phyloP scores from a whole-genome alignment of 2,797 vertebrate species.

The Danio albolineatus region DNA sequence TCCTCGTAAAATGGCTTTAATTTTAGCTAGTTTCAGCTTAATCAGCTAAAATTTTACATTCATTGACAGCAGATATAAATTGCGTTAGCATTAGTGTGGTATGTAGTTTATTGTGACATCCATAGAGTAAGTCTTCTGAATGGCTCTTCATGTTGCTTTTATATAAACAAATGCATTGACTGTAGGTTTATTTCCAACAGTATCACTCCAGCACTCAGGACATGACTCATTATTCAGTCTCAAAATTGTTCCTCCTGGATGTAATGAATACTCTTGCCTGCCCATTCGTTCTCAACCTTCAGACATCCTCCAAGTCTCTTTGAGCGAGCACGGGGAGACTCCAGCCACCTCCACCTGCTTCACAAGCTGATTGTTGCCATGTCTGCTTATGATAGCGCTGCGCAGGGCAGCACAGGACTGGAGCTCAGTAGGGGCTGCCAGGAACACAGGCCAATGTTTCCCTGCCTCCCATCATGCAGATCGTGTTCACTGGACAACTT shows the following conservation, averaged over 20 bases:
- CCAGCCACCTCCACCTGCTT: conserved; percentile 7
- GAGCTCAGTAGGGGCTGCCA: conserved; percentile 31
- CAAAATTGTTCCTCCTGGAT: conserved; percentile 2
- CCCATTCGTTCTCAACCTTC: conserved; percentile 31
- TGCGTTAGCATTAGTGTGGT: too few species aligned
- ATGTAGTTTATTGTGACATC: not conserved
- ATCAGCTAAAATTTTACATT: too few species aligned
- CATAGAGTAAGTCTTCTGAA: not conserved
- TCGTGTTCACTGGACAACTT: conserved; percentile 55
- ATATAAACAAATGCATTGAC: not conserved
- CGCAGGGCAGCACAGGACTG: not conserved
- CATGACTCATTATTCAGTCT: conserved; percentile 15
- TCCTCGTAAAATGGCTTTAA: too few species aligned
- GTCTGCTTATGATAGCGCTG: conserved; percentile 43
- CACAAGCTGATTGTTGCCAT: conserved; percentile 38
- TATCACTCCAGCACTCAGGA: too few species aligned
- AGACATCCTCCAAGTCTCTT: conserved; percentile 38
- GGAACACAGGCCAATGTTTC: conserved; percentile 58
- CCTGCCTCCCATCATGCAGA: conserved; percentile 51
- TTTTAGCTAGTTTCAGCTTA: too few species aligned
- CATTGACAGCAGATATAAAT: too few species aligned
- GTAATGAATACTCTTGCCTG: not conserved
- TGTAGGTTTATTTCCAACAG: not conserved
- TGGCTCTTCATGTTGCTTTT: not conserved
- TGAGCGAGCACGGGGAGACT: not conserved